These are phyloP conservation scores for Alloscopus bannaensis DNA, from an alignment of 2,888 invertebrate species.

Conservation along the genomic window DNA sequence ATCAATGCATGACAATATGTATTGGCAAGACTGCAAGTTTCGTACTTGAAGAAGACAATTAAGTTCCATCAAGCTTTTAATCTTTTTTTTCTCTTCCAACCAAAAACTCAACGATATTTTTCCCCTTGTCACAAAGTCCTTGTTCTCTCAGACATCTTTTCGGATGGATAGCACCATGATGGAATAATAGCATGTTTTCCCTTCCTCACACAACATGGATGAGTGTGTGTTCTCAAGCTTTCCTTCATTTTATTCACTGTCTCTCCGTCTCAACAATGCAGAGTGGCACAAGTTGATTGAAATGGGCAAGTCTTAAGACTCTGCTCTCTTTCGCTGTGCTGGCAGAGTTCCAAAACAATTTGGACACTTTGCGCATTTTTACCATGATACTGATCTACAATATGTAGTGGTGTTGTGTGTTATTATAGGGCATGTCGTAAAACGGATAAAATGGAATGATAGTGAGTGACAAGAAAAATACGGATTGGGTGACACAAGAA, in stretches of 20 bases:
- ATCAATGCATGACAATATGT: slow-evolving; percentile 37
- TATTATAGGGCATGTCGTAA: slow-evolving; percentile 23
- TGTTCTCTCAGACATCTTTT: slow-evolving; percentile 56
- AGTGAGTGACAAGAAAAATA: slow-evolving; percentile 27
- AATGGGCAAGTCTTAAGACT: slow-evolving; percentile 44
- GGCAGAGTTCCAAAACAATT: slow-evolving; percentile 69
- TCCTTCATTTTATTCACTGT: neutral
- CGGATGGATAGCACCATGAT: slow-evolving; percentile 33
- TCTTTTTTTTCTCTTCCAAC: slow-evolving; percentile 48
- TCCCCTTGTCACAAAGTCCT: slow-evolving; percentile 58
- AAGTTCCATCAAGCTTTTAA: slow-evolving; percentile 60
- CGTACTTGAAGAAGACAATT: slow-evolving; percentile 49
- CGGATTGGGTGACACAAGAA: slow-evolving; percentile 27
- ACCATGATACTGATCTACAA: slow-evolving; percentile 40
- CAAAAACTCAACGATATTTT: slow-evolving; percentile 36
- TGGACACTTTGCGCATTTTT: slow-evolving; percentile 70
- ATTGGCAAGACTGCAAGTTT: slow-evolving; percentile 54
- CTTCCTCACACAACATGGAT: neutral
- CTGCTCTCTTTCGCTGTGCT: too few species aligned
- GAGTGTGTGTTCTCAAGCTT: neutral
- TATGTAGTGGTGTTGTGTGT: slow-evolving; percentile 14
- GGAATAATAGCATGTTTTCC: slow-evolving; percentile 7
- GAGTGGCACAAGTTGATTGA: slow-evolving; percentile 46
- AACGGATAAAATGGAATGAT: slow-evolving; percentile 34
- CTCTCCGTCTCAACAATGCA: slow-evolving; percentile 38